Percentiles rank a stretch among this genome's conserved stretches.
These are phyloP conservation scores for Orthosia gothica DNA, from an alignment of 2,888 invertebrate genomes.

Conservation along the genomic window DNA sequence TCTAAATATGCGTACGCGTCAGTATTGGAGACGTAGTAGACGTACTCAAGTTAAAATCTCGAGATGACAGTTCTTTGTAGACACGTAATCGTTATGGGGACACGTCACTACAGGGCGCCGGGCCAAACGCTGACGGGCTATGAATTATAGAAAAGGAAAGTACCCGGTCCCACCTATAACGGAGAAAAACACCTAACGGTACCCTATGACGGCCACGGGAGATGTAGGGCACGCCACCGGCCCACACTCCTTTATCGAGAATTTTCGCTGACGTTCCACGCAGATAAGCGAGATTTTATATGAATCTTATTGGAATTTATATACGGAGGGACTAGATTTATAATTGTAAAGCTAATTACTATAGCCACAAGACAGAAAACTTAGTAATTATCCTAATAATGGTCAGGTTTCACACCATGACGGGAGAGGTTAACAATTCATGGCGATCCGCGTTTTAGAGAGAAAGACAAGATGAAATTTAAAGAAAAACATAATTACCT, in stretches of 20 bases:
- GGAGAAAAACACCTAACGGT: slow-evolving; percentile 75
- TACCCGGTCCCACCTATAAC: slow-evolving; percentile 66
- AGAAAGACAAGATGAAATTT: slow-evolving; percentile 22
- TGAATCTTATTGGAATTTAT: slow-evolving; percentile 23
- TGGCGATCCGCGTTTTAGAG: slow-evolving; percentile 4
- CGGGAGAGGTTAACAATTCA: slow-evolving; percentile 50
- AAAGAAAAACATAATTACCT: slow-evolving; percentile 74
- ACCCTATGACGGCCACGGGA: slow-evolving; percentile 62
- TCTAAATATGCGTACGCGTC: slow-evolving; percentile 3
- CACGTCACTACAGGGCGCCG: slow-evolving; percentile 77
- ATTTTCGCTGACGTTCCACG: slow-evolving; percentile 77
- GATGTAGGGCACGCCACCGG: slow-evolving; percentile 82
- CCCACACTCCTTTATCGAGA: slow-evolving; percentile 80
- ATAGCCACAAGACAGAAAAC: not conserved
- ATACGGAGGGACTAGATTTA: slow-evolving; percentile 27
- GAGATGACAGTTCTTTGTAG: slow-evolving; percentile 62
- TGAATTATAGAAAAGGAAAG: slow-evolving; percentile 74
- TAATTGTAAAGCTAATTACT: slow-evolving; percentile 7
- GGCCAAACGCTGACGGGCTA: slow-evolving; percentile 57
- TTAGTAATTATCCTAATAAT: slow-evolving; percentile 11
- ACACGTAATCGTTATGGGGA: slow-evolving; percentile 79
- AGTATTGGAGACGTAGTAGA: too few relatives aligned
- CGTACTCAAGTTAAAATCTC: slow-evolving; percentile 21
- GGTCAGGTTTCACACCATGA: slow-evolving; percentile 32
- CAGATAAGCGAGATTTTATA: slow-evolving; percentile 51